Conservation (phyloP, 2,888 invertebrate genomes). For the Iselma pallidipennis region DNA sequence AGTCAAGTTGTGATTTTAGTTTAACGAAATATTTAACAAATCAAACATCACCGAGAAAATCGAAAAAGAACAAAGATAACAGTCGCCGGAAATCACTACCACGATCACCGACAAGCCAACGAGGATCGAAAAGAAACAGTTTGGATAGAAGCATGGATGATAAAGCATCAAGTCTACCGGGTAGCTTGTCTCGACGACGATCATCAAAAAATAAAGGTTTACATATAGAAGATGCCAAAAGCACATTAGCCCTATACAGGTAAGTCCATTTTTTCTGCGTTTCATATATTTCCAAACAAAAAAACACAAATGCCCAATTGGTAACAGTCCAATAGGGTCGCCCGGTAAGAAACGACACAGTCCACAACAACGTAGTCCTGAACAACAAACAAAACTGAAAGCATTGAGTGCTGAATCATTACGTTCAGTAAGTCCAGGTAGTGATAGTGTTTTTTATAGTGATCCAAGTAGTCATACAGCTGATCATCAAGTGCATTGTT, state of each 20-base stretch:
- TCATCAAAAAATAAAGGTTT: slow-evolving; percentile 58
- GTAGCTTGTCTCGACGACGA: slow-evolving; percentile 66
- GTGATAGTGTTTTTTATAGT: slow-evolving; percentile 88
- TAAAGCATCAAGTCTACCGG: slow-evolving; percentile 51
- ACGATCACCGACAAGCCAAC: slow-evolving; percentile 62
- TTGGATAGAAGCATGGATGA: slow-evolving; percentile 39
- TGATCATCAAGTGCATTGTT: slow-evolving; percentile 67
- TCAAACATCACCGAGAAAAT: slow-evolving; percentile 62
- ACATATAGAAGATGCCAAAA: slow-evolving; percentile 45
- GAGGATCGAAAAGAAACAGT: slow-evolving; percentile 42
- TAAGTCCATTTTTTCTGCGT: slow-evolving; percentile 2
- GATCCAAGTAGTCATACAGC: slow-evolving; percentile 67
- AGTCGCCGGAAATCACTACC: slow-evolving; percentile 67
- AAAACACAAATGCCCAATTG: slow-evolving; percentile 3
- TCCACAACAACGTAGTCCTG: slow-evolving; percentile 52
- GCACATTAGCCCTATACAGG: slow-evolving; percentile 24
- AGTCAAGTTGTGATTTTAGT: slow-evolving; percentile 53
- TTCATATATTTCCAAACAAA: neutral
- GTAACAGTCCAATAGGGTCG: slow-evolving; percentile 59
- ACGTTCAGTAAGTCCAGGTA: slow-evolving; percentile 87
- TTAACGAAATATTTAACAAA: slow-evolving; percentile 28
- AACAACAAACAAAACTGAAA: slow-evolving; percentile 61
- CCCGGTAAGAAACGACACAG: slow-evolving; percentile 58
- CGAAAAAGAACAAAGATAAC: slow-evolving; percentile 66
- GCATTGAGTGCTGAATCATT: slow-evolving; percentile 85